Percentiles rank a stretch among this genome's conserved stretches.
Evolutionary conservation across 2,888 invertebrate species (phyloP).

Genomic region (Thymelicus lineola): DNA sequence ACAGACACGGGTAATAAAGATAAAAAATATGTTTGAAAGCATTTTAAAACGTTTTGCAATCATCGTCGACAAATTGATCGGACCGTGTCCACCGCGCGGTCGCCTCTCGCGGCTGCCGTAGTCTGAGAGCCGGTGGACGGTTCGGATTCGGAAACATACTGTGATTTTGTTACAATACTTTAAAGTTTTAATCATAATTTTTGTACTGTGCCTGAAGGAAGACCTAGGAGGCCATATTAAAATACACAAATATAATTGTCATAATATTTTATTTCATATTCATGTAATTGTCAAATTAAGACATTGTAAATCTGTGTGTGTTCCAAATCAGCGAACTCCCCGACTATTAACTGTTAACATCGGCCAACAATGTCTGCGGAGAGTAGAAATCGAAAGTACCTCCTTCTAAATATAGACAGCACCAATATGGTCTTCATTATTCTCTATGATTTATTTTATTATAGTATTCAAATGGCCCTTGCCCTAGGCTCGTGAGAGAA

Average conservation of each 20-base stretch:
- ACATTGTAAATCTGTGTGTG: no score
- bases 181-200: no score
- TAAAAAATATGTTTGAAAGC: not conserved
- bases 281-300: no score
- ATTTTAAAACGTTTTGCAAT: conserved; percentile 10
- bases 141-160: not conserved
- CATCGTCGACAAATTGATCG: conserved; percentile 7
- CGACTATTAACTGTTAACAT: conserved; percentile 12
- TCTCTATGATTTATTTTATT: conserved; percentile 26
- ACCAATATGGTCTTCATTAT: conserved; percentile 35
- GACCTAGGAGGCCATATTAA: no score
- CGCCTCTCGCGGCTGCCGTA: not conserved
- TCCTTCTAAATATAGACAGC: conserved; percentile 44
- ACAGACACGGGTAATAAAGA: not conserved
- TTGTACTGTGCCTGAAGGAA: no score
- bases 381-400: conserved; percentile 48
- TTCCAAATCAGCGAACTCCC: not conserved
- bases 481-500: conserved; percentile 20
- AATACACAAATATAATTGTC: no score
- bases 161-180: no score
- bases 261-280: no score
- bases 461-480: conserved; percentile 2
- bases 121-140: not conserved
- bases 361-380: conserved; percentile 26
- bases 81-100: not conserved